These are phyloP conservation scores for Suricata suricatta DNA, from an alignment of 2,113 vertebrate genomes.

Conservation along the genomic window DNA sequence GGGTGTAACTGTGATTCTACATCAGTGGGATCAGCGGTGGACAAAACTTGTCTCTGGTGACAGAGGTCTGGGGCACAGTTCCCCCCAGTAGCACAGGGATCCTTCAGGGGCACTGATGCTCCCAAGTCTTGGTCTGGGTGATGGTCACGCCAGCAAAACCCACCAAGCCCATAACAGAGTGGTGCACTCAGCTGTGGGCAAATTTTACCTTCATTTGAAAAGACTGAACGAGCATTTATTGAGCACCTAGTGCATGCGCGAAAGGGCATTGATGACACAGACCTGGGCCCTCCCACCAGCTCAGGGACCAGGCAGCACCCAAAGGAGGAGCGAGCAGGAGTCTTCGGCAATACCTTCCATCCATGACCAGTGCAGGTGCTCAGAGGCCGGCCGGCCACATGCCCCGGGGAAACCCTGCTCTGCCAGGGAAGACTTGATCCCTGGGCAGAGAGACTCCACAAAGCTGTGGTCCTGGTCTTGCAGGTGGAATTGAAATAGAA, in stretches of 20 bases:
- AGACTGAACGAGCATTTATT: background rate
- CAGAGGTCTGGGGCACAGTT: rapidly evolving
- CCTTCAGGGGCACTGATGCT: background rate
- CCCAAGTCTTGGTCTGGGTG: background rate
- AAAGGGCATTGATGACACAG: background rate
- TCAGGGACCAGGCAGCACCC: rapidly evolving
- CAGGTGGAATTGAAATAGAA: background rate
- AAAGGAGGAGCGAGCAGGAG: constrained; percentile 8
- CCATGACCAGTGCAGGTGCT: rapidly evolving
- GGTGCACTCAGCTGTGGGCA: background rate
- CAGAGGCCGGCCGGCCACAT: rapidly evolving
- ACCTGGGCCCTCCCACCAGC: background rate
- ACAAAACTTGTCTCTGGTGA: background rate
- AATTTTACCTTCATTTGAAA: background rate
- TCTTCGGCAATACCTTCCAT: background rate
- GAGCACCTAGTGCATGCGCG: background rate
- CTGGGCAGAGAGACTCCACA: background rate
- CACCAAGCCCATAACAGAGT: rapidly evolving
- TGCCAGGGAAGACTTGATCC: background rate
- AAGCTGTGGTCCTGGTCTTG: background rate
- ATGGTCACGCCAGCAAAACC: background rate
- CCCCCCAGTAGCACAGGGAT: background rate
- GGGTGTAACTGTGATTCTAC: background rate
- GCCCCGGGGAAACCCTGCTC: background rate
- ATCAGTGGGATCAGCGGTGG: too few species aligned